Base-by-base conservation (phyloP, 2,888 invertebrate genomes). In the Herminia tarsipennalis region DNA sequence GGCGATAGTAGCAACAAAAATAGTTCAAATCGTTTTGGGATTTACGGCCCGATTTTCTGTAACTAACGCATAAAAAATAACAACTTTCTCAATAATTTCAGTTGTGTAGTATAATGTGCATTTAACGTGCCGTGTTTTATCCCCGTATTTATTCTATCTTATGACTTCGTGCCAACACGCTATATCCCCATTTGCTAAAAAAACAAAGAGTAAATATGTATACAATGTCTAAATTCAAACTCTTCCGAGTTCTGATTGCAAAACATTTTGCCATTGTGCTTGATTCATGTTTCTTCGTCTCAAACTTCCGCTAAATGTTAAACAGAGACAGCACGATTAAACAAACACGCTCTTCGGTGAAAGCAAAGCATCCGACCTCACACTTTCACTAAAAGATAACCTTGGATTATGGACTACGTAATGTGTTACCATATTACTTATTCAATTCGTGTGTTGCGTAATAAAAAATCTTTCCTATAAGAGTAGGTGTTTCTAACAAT, bases 331-430 rank as follows among this genome's bases (percentile, higher is more conserved):
- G 30, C 25, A 38, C 41, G 29, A 49, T 57, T 57, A 57, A 64
- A 62, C 54, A 67, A 70, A 67, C 66, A 61, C 46, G 53, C 51
- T 52, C 58, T 46, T 44, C 53, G 77, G 83, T 75, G 83, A 83
- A 83, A 83, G 84, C 65, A 50, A 78, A 75, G 81, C 58, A 50
- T 61, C 58, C 70, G 66, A 75, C 70, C 70, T 69, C 69, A 66
- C 77, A 85, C 85, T 85, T 85, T 85, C 85, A 81, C 84, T 82
- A 32, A 28, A 49, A 56, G 56, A 66, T 74, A 83, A 83, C 84
- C 85, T 85, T 85, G 84, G 78, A 70, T 84, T 81, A 82, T 79
- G 75, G 51, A 35, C 60, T 66, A 80, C 81, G 82, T 81, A 78
- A 83, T 68, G 52, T 74, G 72, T 74, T 77, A 76, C 72, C 71